Base-by-base conservation (phyloP, 2,797 vertebrate species). In the Hipposideros larvatus region DNA sequence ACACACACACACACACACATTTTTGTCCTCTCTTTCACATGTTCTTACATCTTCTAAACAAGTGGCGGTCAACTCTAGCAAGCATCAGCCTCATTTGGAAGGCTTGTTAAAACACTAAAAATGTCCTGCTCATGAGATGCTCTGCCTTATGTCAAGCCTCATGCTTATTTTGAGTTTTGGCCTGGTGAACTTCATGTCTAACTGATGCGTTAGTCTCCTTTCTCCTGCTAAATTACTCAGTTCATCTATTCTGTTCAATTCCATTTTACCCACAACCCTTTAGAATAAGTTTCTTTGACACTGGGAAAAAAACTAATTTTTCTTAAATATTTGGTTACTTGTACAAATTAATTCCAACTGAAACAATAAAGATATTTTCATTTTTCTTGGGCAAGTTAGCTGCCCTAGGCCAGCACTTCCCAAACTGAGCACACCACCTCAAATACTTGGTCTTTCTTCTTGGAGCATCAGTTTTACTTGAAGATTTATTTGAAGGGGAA, bases 111-210 rank as follows among this genome's bases (percentile, higher is more conserved):
- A 89, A 80, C 70, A 84, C 65, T 92, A 75, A 92, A 96, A 94
- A 91, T 93, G 83, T 16, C 34, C 31, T 66, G 9, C 19, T 74
- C 3, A 8, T 61, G 82, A 43, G 18, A 46, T 24, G 48, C 68
- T 92, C 83, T 95, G 75, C 90, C 83, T 82, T 87, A 70, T 92
- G 68, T 90, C 41, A 73, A 28, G 51, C 15, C 61, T 94, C 74
- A 31, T 65, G n/a, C 41, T 94, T 92, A 55, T 80, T 90, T 86
- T 95, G 65, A 94, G 66, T 90, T 88, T 96, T 55, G 68, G 55
- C 57, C 46, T 37, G 65, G 61, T 79, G 51, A 87, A 57, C 11
- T 34, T 90, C 63, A 48, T 78, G 19, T 59, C 71, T 79, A 77
- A 55, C 34, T 80, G 41, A 22, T 22, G 34, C 55, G n/a, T 87